phyloP scores from a whole-genome alignment of 2,113 vertebrate species.

The Equus quagga region DNA sequence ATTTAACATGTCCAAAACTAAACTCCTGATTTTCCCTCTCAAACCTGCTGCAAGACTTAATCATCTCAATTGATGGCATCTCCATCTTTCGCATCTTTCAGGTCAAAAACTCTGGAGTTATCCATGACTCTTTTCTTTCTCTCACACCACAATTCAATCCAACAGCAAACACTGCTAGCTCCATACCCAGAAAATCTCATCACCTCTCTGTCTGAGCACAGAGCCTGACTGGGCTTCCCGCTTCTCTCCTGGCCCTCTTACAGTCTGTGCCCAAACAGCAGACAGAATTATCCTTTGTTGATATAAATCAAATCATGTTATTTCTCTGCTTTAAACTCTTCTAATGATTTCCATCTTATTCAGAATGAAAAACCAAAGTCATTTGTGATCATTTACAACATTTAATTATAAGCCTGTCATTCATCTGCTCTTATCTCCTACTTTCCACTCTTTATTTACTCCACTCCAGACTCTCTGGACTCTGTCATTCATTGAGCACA shows the following conservation, averaged over 20 bases:
- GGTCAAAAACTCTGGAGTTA: not conserved
- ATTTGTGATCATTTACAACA: not conserved
- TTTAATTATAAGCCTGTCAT: not conserved
- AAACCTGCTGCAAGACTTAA: not conserved
- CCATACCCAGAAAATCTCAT: not conserved
- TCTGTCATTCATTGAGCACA: not conserved
- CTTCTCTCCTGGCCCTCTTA: not conserved
- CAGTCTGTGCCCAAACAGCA: not conserved
- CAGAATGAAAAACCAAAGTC: not conserved
- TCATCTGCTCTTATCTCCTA: not conserved
- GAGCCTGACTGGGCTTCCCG: not conserved
- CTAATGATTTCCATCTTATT: not conserved
- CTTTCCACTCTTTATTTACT: not conserved
- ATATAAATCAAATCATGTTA: not conserved
- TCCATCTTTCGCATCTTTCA: not conserved
- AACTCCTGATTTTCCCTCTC: not conserved
- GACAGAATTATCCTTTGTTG: not conserved
- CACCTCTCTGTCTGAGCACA: not conserved
- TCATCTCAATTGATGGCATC: not conserved
- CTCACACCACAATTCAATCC: not conserved
- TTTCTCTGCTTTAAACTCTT: not conserved
- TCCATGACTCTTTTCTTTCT: not conserved
- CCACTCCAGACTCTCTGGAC: not conserved
- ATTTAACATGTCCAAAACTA: not conserved
- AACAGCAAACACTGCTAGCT: not conserved